A percentile compares a stretch with the other conserved stretches of the same genome.
These are phyloP conservation scores for Cygnus buccinator DNA, from an alignment of 2,113 vertebrate species.

Conservation along the genomic window DNA sequence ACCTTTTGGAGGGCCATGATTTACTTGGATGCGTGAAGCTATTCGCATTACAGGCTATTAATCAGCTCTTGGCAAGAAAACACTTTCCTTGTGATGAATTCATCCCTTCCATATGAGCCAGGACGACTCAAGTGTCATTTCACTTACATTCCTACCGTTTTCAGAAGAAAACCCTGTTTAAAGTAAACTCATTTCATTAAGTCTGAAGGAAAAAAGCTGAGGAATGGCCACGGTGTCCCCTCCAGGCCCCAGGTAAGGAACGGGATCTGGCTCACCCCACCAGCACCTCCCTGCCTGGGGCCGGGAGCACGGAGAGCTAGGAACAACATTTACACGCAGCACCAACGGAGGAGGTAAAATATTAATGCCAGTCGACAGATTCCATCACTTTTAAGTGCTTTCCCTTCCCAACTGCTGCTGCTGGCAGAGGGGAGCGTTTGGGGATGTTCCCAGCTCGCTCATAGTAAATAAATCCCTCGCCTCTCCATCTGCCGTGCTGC, in stretches of 20 bases:
- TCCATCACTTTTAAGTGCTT: conserved; percentile 13
- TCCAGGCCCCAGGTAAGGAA: background rate
- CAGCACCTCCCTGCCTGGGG: background rate
- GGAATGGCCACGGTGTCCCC: background rate
- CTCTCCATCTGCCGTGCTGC: conserved; percentile 4
- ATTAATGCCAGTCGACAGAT: conserved; percentile 35
- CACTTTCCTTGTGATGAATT: background rate
- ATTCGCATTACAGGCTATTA: background rate
- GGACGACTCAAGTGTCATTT: rapidly evolving
- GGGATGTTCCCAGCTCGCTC: conserved; percentile 19
- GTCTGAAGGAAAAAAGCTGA: background rate
- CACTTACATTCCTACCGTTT: background rate
- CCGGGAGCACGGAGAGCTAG: background rate
- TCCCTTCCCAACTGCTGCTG: conserved; percentile 18
- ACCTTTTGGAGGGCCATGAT: background rate
- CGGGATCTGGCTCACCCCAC: background rate
- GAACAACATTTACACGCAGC: background rate
- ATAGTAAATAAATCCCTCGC: conserved; percentile 49
- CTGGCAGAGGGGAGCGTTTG: conserved; percentile 47
- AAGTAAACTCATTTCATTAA: background rate
- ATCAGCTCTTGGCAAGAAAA: background rate
- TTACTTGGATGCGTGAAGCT: background rate
- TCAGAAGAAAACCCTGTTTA: background rate
- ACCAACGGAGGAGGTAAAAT: background rate
- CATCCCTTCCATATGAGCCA: background rate